Base-by-base conservation (phyloP, 2,888 invertebrate genomes). In the Zhuqinia jingwanae region DNA sequence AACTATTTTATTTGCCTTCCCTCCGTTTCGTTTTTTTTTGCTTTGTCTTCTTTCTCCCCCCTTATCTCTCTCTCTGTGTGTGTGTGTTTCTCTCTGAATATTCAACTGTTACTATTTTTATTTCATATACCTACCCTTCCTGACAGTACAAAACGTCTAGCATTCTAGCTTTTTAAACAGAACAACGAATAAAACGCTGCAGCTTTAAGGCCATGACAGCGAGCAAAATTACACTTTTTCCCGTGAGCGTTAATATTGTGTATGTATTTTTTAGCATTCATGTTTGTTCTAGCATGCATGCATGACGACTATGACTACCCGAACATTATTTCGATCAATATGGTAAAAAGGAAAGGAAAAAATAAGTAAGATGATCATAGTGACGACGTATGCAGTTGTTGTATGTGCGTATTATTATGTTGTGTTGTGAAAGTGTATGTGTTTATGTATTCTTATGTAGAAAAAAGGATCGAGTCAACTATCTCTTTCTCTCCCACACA, bases 201-300 rank as follows among this genome's bases (percentile, higher is more conserved):
- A 87, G 86, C 86, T 82, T n/a, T n/a, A n/a, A n/a, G 86, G 86
- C 60, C 81, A 77, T 76, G 85, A 85, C 75, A 85, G 17, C 60
- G 65, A 85, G 80, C 45, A 85, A 85, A 27, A 70, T 70, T 65
- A 79, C 45, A 78, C 30, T 63, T 50, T 56, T 25, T 47, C 42
- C 25, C 17, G 70, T 45, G n/a, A n/a, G 20, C 27, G 15, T 17
- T 79, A 10, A n/a, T 25, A 25, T 3, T n/a, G 30, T 73, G n/a
- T n/a, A 27, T 5, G 25, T 30, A 45, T 45, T 13, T 68, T 65
- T 30, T 65, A 36, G 45, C 45, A 50, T 13, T 22, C 27, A 50
- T 73, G 73, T 73, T 70, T 70, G 68, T 22, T 47, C 47, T 70
- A 47, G 25, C 45, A 53, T 73, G 50, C 50, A 53, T 53, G 47